Evolutionary conservation across 2,888 invertebrate genomes (phyloP), one percentile per base, ranked within the genome.

Genomic region (Mythimna lalbum): DNA sequence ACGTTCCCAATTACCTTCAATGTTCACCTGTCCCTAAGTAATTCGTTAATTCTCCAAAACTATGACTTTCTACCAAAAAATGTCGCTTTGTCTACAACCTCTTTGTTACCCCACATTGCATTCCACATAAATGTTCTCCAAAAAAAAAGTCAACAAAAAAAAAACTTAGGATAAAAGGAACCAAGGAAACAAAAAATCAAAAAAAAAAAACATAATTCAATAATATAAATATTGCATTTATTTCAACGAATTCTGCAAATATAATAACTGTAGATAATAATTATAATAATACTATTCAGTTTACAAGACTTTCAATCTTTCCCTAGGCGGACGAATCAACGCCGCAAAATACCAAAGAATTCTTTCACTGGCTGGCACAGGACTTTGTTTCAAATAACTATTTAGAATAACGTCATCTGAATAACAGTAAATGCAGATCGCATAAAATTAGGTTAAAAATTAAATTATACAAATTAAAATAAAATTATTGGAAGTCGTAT

Each of bases 141-240:
- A 90, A 86, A 89, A 88, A 90, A 89, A 88, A 88, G 90, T n/a
- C 84, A 84, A 90, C 6, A 89, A 87, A 91, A 85, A 31, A 88
- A 31, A 88, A 93, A 93, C 89, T 89, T 64, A 93, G 90, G 91
- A 92, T 89, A 93, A 94, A 67, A 93, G 93, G 92, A 93, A 93
- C 91, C 89, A 93, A 94, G 93, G 93, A 91, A 92, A 92, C 88
- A 89, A 90, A 93, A 90, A 88, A 89, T 87, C 39, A 39, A 89
- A 89, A 91, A 93, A 92, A 92, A 93, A 95, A 94, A 94, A 94
- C 94, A 94, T 94, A 95, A 94, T 90, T 94, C 93, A 95, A 94
- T 95, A 96, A 96, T 96, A 96, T 96, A 96, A 96, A 96, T 96
- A 96, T 96, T 96, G 94, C 94, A 95, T 96, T 96, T 96, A 96